Base-by-base conservation (phyloP, 2,797 vertebrate genomes). In the Erethizon dorsatum region DNA sequence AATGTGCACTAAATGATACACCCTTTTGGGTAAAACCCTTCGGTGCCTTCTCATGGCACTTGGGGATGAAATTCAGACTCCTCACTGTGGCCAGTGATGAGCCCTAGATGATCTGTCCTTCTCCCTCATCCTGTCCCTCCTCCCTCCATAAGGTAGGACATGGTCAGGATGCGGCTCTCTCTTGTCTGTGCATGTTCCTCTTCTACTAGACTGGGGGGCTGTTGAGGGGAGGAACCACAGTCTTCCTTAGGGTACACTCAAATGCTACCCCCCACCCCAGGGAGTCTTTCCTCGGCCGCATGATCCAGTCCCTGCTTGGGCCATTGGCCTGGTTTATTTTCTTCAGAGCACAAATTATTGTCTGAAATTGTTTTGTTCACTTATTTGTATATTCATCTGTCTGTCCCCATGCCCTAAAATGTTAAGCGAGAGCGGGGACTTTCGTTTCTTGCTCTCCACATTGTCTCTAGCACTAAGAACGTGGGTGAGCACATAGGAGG, bases 261-360 rank as follows among this genome's bases (percentile, higher is more conserved):
- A 31, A 41, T 56, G 26, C 83, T 71, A 33, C 6, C 6, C 33
- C 24, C 26, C 14, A 12, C 83, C 33, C 37, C 26, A 33, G 13
- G 31, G 45, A 52, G 6, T 59, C 59, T 79, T 83, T 84, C 56
- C 20, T 71, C 2, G 2, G 22, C 37, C 54, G 5, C 13, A 20
- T 0, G 63, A 37, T 37, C 79, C 10, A 17, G 5, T 90, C 28
- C 18, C 24, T 65, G 37, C 52, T 28, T 31, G 5, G 61, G 28
- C 50, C n/a, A 3, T 83, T 2, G 0, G 17, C 5, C 26, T 2
- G 5, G 57, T 75, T 83, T 77, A 26, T 28, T 92, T 85, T 78
- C 92, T 79, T 88, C 67, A 83, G 92, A 57, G 63, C 28, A 90
- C 47, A 94, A 24, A 61, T 90, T 17, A 28, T 41, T 50, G 22